Conservation (phyloP, 2,888 invertebrate genomes). For the Erebia palarica region DNA sequence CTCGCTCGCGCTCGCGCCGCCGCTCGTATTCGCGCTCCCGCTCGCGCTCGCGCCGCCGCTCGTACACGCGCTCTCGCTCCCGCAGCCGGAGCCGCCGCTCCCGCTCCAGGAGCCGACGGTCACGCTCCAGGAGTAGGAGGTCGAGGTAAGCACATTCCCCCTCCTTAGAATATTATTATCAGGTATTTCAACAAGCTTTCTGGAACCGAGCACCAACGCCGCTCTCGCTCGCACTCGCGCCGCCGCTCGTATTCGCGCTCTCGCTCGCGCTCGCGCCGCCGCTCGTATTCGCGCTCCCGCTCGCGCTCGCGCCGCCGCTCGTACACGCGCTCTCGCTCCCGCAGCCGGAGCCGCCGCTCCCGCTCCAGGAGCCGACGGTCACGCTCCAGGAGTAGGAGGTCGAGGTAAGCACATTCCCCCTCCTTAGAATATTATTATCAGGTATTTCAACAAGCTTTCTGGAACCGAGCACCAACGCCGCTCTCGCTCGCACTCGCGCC, state of each 20-base stretch:
- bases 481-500: too few species aligned
- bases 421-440: conserved; percentile 42
- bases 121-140: conserved; percentile 49
- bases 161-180: not conserved
- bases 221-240: conserved; percentile 48
- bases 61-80: conserved; percentile 61
- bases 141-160: conserved; percentile 34
- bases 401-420: conserved; percentile 33
- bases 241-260: conserved; percentile 51
- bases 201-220: conserved; percentile 75
- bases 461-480: conserved; percentile 79
- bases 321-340: conserved; percentile 60
- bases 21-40: conserved; percentile 58
- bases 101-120: conserved; percentile 42
- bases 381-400: conserved; percentile 49
- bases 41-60: conserved; percentile 52
- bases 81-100: conserved; percentile 46
- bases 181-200: conserved; percentile 85
- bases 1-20: conserved; percentile 49
- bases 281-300: conserved; percentile 57
- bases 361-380: conserved; percentile 43
- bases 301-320: conserved; percentile 53
- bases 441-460: conserved; percentile 84
- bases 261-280: conserved; percentile 49
- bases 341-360: conserved; percentile 45